These are phyloP conservation scores for Pholis gunnellus DNA, from an alignment of 2,113 vertebrate genomes.

Conservation along the genomic window DNA sequence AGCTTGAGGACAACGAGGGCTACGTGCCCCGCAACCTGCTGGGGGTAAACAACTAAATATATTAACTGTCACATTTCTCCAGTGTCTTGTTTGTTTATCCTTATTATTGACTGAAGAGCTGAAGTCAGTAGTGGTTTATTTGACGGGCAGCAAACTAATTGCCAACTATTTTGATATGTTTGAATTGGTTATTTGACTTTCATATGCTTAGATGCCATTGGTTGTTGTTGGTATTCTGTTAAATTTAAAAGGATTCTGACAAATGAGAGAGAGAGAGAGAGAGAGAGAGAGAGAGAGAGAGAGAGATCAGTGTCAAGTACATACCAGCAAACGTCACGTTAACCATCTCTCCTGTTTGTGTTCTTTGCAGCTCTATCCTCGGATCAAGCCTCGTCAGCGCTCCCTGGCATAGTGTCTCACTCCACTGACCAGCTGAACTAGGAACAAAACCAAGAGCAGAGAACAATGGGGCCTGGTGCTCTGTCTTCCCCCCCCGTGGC, in stretches of 20 bases:
- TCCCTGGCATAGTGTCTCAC: constrained; percentile 89
- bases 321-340: neutral
- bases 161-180: neutral
- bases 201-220: neutral
- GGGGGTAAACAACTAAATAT: constrained; percentile 85
- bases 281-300: neutral
- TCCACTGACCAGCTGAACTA: constrained; percentile 57
- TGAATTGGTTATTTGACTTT: neutral
- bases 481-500: constrained; percentile 60
- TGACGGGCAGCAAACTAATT: neutral
- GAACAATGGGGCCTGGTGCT: constrained; percentile 73
- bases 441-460: constrained; percentile 61
- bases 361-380: constrained; percentile 90
- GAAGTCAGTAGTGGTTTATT: neutral
- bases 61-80: neutral
- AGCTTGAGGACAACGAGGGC: constrained; percentile 92
- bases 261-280: neutral
- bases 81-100: neutral
- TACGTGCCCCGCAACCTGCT: constrained; percentile 96
- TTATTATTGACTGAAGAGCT: neutral
- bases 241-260: neutral
- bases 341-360: constrained; percentile 3
- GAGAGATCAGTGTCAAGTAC: neutral
- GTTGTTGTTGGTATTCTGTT: neutral
- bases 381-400: constrained; percentile 97